Evolutionary conservation across 30 jellyfish, hydroid and myxozoan species (phyloP), one percentile per base, ranked within the genome.

Genomic region (Turritopsis dohrnii): DNA sequence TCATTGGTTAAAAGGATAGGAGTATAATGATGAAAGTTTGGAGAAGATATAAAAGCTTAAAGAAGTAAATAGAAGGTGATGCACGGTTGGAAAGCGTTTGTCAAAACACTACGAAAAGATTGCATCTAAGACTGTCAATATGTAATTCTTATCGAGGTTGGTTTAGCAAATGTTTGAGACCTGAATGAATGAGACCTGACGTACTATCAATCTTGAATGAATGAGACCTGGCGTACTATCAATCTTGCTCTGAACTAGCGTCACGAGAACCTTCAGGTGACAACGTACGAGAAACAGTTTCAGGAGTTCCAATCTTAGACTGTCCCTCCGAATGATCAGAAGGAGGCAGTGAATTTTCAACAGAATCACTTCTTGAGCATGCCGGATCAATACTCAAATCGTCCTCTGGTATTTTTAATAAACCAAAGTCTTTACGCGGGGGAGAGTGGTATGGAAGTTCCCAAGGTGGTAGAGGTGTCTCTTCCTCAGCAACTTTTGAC

Each of bases 341-440:
- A n/a, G 77, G 77, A n/a, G 77, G 31, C 28, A 7, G 28, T 23
- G 83, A 74, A 52, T 30, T 30, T 74, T 74, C 26, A 9, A 52
- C 83, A 69, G 97, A 90, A 19, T 83, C 97, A 54, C 87, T 72
- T 53, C 96, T 53, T 0, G 96, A 84, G 65, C 98, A 93, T 0
- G 98, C 98, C 72, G 98, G 98, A 82, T 93, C 98, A 29, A 93
- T 23, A 84, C 89, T 85, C 41, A 88, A 90, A 22, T 85, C 96
- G 72, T 83, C 84, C 26, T 84, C 96, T 7, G 76, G 76, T 0
- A 93, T 88, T 24, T 87, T 66, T 71, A 93, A 80, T 29, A 83
- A 84, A 54, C 89, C 88, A 7, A 76, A 53, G 79, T 93, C 98
- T 16, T 95, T 81, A 71, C 96, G 79, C 30, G 98, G 98, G 18